Base-by-base conservation (phyloP, 2,113 vertebrate species). In the Origma solitaria region DNA sequence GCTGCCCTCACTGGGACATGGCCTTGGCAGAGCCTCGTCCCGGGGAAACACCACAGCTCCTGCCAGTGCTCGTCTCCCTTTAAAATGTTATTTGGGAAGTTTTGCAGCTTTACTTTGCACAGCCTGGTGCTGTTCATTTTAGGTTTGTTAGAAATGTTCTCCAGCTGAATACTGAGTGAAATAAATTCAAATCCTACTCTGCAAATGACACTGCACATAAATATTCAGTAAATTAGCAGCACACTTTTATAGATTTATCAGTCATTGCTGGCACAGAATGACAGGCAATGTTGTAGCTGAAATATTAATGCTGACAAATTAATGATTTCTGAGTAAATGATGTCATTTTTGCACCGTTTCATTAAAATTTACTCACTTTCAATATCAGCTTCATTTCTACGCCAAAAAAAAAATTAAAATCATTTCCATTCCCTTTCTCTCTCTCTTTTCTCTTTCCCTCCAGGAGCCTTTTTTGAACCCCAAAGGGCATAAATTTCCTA, bases 221-320 rank as follows among this genome's bases (percentile, higher is more conserved):
- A 99, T 99, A 99, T 99, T 99, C 98, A 99, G 99, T 99, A 99
- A 99, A 99, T 99, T 99, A 99, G 98, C 98, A 98, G 98, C 97
- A 97, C 98, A 98, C 98, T 99, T 98, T 99, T 98, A 98, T 99
- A 99, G 98, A 99, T 99, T 99, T 99, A 99, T 99, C 99, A 99
- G 99, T 99, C 99, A 99, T 99, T 98, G 98, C 98, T 98, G 99
- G 99, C 98, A 98, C 98, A 98, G 98, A 98, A 98, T 99, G 99
- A 99, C 99, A 99, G 99, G 98, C 98, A 98, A 98, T 98, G 99
- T 98, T 98, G 98, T 98, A 97, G 98, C 98, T 99, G 99, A 99
- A 99, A 99, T 99, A 99, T 99, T 99, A 99, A 99, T 99, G 98
- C 99, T 99, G 99, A 99, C 98, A 99, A 99, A 99, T 99, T 98